These are phyloP conservation scores for Isaurus tuberculatus DNA, from an alignment of 92 coral and sea anemone species.

Conservation along the genomic window DNA sequence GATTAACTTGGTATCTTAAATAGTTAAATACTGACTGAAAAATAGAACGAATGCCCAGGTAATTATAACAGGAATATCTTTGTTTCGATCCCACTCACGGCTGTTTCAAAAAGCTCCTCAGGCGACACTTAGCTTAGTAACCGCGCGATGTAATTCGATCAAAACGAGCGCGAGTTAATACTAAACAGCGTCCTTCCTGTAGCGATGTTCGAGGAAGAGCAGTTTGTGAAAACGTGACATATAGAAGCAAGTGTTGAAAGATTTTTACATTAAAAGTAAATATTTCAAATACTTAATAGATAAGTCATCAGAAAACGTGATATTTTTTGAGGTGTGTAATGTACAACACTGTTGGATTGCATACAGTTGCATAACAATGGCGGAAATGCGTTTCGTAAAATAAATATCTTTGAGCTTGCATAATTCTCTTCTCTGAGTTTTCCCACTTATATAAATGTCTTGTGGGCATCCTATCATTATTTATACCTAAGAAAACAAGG, in stretches of 20 bases:
- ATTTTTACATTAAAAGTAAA: not conserved
- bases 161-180: slow-evolving; percentile 2
- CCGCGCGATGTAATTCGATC: not conserved
- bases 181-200: not conserved
- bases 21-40: no score
- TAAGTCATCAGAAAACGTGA: slow-evolving; percentile 17
- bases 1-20: no score
- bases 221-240: not conserved
- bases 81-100: not conserved
- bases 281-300: slow-evolving; percentile 18
- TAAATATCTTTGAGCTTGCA: slow-evolving; percentile 14
- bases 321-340: slow-evolving; percentile 11
- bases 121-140: slow-evolving; percentile 13
- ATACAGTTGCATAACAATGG: slow-evolving; percentile 7
- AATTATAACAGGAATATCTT: no score
- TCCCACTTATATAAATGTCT: not conserved
- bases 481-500: not conserved
- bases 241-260: slow-evolving; percentile 11
- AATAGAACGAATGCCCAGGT: not conserved
- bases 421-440: no score
- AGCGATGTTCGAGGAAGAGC: slow-evolving; percentile 1
- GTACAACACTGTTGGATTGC: not conserved
- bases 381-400: slow-evolving; percentile 14
- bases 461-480: not conserved
- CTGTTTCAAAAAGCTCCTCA: slow-evolving; percentile 2